Conservation (phyloP, 2,797 vertebrate species). For the Phataginus tetradactyla region DNA sequence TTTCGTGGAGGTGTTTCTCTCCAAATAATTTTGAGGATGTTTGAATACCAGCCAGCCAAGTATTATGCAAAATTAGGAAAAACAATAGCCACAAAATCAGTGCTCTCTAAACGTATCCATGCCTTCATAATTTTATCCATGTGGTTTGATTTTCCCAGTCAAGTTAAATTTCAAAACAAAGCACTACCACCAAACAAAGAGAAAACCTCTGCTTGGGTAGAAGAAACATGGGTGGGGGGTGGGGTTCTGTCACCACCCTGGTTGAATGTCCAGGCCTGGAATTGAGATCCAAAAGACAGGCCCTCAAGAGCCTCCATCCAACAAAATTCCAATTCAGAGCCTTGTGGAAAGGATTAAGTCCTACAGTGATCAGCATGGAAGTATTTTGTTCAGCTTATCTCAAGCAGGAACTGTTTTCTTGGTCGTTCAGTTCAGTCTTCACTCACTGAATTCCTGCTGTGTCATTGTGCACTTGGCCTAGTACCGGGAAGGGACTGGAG, state of each 20-base stretch:
- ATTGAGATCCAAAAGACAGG: not conserved
- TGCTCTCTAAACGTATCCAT: not conserved
- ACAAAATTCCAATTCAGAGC: not conserved
- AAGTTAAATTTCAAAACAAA: not conserved
- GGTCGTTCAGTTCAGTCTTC: not conserved
- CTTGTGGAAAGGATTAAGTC: not conserved
- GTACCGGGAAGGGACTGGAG: not conserved
- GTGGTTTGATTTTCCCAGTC: not conserved
- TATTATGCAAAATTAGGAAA: not conserved
- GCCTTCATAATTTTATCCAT: not conserved
- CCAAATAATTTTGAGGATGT: not conserved
- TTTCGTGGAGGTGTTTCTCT: not conserved
- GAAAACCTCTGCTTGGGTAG: not conserved
- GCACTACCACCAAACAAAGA: not conserved
- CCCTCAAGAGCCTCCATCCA: not conserved
- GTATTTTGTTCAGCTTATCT: not conserved
- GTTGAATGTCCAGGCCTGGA: not conserved
- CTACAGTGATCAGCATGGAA: not conserved
- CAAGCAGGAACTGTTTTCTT: not conserved
- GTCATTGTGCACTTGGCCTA: not conserved
- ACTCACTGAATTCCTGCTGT: not conserved
- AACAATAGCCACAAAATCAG: not conserved
- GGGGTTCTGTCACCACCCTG: not conserved
- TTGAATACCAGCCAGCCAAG: not conserved
- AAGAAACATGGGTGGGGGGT: not conserved